These are phyloP conservation scores for Sebastolobus altivelis DNA, from an alignment of 2,797 vertebrate genomes.

Conservation along the genomic window DNA sequence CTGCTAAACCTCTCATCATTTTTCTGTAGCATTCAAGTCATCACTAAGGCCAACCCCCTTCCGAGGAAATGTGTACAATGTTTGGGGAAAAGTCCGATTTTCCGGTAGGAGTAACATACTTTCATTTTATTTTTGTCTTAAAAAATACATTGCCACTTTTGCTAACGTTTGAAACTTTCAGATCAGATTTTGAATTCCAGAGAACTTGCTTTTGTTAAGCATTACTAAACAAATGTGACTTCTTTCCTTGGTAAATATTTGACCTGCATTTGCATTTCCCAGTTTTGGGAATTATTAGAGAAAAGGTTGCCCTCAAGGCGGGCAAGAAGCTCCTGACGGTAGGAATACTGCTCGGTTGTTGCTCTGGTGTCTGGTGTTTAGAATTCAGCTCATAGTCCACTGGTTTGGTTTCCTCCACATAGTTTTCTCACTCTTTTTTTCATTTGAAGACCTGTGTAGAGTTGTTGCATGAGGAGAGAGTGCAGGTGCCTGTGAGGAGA, in stretches of 20 bases:
- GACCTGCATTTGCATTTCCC: conserved; percentile 68
- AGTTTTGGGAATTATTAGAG: conserved; percentile 73
- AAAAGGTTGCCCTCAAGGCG: conserved; percentile 64
- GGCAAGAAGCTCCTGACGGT: conserved; percentile 71
- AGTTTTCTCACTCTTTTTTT: conserved; percentile 65
- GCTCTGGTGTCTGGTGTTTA: conserved; percentile 66
- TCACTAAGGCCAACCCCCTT: conserved; percentile 91
- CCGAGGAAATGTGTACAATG: conserved; percentile 94
- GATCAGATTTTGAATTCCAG: conserved; percentile 14
- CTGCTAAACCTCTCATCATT: background rate
- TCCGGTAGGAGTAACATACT: conserved; percentile 85
- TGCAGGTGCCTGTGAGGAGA: conserved; percentile 65
- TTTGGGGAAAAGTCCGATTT: conserved; percentile 93
- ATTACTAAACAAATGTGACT: conserved; percentile 61
- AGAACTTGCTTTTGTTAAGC: conserved; percentile 21
- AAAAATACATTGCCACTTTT: conserved; percentile 1
- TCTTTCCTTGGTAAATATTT: conserved; percentile 62
- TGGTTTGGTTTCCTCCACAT: conserved; percentile 59
- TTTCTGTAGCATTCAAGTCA: conserved; percentile 88
- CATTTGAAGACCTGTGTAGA: conserved; percentile 46
- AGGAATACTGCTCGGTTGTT: conserved; percentile 71
- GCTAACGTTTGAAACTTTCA: conserved; percentile 25
- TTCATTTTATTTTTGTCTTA: background rate
- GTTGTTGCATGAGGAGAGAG: conserved; percentile 78
- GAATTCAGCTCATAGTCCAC: conserved; percentile 67